Evolutionary conservation across 2,797 vertebrate species (phyloP).

Genomic region (Melanogrammus aeglefinus): DNA sequence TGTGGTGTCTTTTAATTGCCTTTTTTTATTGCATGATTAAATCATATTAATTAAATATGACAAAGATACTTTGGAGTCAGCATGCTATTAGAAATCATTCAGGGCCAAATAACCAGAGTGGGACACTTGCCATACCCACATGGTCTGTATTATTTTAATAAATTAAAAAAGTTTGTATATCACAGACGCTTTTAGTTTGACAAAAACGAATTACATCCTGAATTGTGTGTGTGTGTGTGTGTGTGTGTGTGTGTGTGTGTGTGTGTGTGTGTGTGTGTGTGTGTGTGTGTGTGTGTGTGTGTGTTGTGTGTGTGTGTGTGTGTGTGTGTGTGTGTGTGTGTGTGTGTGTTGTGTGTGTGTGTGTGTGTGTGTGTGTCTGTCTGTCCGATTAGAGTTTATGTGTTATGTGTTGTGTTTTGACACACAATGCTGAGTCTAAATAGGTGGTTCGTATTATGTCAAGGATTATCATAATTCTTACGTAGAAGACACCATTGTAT

Average conservation of each 20-base stretch:
- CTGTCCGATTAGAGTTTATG: background rate
- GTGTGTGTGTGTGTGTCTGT: background rate
- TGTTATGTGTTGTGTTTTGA: background rate
- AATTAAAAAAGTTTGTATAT: background rate
- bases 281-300: slow-evolving; percentile 1
- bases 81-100: background rate
- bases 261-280: background rate
- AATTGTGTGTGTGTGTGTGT: background rate
- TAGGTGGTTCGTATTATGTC: background rate
- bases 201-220: background rate
- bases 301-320: background rate
- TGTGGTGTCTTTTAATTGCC: background rate
- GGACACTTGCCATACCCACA: background rate
- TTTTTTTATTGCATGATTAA: slow-evolving; percentile 5
- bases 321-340: background rate
- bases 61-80: background rate
- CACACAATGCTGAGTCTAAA: background rate
- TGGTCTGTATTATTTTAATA: background rate
- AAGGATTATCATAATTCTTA: no score
- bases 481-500: background rate
- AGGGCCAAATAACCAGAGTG: background rate
- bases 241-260: background rate
- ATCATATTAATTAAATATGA: slow-evolving; percentile 6
- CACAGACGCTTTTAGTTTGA: background rate
- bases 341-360: background rate